Evolutionary conservation across 2,888 invertebrate species (phyloP).

Genomic region (Allolobophora icterica): DNA sequence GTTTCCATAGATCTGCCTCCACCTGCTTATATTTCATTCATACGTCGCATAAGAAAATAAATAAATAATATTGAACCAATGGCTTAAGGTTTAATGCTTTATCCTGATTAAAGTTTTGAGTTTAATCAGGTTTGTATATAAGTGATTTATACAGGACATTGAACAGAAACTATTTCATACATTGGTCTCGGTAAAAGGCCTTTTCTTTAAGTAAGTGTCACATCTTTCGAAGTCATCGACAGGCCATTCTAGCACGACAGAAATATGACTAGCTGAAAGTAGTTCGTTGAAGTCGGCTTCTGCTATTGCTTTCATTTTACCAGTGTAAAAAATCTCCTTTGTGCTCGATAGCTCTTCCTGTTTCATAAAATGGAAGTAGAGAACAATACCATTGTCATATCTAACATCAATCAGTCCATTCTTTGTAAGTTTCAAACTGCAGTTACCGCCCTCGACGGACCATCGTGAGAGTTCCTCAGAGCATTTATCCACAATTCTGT

Average conservation of each 20-base stretch:
- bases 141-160: no score
- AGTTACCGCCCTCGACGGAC: background rate
- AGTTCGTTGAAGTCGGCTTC: background rate
- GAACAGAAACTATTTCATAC: no score
- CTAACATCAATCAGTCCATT: conserved; percentile 1
- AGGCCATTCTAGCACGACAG: background rate
- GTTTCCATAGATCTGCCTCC: no score
- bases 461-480: background rate
- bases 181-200: background rate
- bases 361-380: background rate
- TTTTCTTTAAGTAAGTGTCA: background rate
- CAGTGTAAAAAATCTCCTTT: background rate
- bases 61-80: no score
- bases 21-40: no score
- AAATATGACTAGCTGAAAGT: background rate
- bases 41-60: no score
- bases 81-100: no score
- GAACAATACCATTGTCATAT: background rate
- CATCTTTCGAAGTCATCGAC: background rate
- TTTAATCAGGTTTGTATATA: no score
- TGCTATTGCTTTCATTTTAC: background rate
- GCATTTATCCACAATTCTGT: background rate
- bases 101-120: no score
- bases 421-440: background rate
- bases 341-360: background rate